Base-by-base conservation (phyloP, 2,888 invertebrate genomes). In the Bombyx huttoni region DNA sequence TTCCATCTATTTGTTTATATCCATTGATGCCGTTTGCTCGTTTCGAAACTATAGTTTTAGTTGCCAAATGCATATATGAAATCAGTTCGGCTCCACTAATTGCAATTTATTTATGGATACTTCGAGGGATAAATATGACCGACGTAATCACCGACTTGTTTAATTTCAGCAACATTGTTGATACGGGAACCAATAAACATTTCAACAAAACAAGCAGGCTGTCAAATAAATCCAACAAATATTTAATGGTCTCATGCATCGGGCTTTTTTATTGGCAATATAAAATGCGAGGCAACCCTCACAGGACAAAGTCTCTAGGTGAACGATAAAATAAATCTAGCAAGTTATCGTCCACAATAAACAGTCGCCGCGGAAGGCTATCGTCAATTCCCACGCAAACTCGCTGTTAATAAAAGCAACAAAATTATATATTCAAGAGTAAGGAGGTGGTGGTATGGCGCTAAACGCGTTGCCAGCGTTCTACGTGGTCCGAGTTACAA, bases 401-500 rank as follows among this genome's bases (percentile, higher is more conserved):
- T 83, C 78, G 81, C 78, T 80, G 83, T 82, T 88, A 88, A 86
- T 86, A 86, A 86, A 86, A 87, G 86, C 88, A 84, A 85, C 87
- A 82, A 85, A 87, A 88, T 88, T 87, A 88, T 88, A 85, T 84
- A 88, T 88, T 88, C 88, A 88, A 87, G 82, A 88, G 84, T 85
- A 83, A 80, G 82, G 78, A 84, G 85, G 86, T 86, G 87, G 87
- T 82, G 78, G 81, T 81, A 74, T 78, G 76, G 83, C 81, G 76
- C 84, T 84, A 84, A 84, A 79, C 78, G 78, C 78, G 75, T 78
- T 84, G 84, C 83, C 80, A 78, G 78, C 78, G 75, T 78, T 79
- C 82, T 83, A 86, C 86, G 86, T 84, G 86, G 88, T 85, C 86
- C 83, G 85, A 83, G 86, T 87, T 85, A 84, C 86, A 87, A 88